Evolutionary conservation across 1,140 invertebrate genomes (phyloP).

Genomic region (Drosophila biarmipes): DNA sequence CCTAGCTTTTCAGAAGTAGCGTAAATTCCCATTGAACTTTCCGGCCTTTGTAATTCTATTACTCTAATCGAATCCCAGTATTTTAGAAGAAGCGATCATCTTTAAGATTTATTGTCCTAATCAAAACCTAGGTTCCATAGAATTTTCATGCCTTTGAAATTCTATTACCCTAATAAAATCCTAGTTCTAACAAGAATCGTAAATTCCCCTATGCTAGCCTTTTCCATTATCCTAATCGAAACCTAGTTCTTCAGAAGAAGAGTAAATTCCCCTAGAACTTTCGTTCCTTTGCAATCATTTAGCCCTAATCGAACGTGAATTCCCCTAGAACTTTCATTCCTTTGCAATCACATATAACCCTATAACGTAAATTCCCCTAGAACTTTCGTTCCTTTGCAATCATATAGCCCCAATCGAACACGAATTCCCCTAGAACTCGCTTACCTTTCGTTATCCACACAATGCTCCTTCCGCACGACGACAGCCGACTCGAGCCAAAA

Average conservation of each 20-base stretch:
- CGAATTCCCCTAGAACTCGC: not conserved
- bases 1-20: too few species aligned
- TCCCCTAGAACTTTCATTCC: too few species aligned
- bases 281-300: not conserved
- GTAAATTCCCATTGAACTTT: too few species aligned
- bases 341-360: too few species aligned
- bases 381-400: too few species aligned
- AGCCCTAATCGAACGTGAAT: too few species aligned
- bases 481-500: constrained; percentile 8
- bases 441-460: not conserved
- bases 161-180: not conserved
- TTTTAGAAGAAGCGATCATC: too few species aligned
- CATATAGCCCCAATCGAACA: not conserved
- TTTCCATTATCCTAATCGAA: not conserved
- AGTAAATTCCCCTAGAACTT: not conserved
- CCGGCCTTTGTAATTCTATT: not conserved
- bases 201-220: too few species aligned
- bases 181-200: not conserved
- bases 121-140: not conserved
- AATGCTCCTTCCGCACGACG: constrained; percentile 1
- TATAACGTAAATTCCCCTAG: too few species aligned
- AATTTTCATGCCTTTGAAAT: too few species aligned
- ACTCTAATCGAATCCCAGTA: not conserved
- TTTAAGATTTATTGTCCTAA: not conserved
- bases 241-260: not conserved